These are phyloP conservation scores for Aelia acuminata DNA, from an alignment of 2,888 invertebrate genomes.

Conservation along the genomic window DNA sequence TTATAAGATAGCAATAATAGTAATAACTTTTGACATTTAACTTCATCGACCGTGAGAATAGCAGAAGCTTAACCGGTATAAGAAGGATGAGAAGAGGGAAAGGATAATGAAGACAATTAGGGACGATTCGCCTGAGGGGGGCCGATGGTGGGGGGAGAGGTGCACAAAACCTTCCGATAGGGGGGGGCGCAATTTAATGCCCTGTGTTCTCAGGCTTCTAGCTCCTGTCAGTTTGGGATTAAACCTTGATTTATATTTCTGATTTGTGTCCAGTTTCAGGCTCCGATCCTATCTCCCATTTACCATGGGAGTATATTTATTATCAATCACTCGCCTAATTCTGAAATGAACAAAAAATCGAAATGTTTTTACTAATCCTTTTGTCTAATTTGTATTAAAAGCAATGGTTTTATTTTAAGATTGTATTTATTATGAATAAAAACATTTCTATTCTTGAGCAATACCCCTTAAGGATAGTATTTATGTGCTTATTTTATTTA, in stretches of 20 bases:
- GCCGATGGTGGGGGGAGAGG: too few relatives aligned
- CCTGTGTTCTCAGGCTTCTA: not conserved
- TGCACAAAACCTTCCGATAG: constrained; percentile 7
- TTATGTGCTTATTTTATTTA: too few relatives aligned
- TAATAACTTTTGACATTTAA: not conserved
- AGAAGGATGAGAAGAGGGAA: not conserved
- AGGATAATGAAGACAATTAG: constrained; percentile 40
- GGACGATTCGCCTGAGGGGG: not conserved
- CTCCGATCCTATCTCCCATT: not conserved
- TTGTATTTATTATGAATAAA: too few relatives aligned
- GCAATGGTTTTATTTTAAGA: too few relatives aligned
- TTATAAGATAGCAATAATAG: not conserved
- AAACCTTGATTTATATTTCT: constrained; percentile 18
- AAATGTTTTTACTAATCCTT: not conserved
- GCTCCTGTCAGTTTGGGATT: not conserved
- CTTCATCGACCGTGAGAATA: not conserved
- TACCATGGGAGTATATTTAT: not conserved
- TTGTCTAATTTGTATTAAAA: too few relatives aligned
- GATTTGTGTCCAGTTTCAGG: constrained; percentile 15
- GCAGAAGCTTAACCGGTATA: not conserved
- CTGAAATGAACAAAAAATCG: not conserved
- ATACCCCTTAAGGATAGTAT: too few relatives aligned
- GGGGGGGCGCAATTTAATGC: constrained; percentile 40
- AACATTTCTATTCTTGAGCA: too few relatives aligned
- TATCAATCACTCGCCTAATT: not conserved